These are phyloP conservation scores for Ceryle rudis DNA, from an alignment of 2,797 vertebrate genomes.

Conservation along the genomic window DNA sequence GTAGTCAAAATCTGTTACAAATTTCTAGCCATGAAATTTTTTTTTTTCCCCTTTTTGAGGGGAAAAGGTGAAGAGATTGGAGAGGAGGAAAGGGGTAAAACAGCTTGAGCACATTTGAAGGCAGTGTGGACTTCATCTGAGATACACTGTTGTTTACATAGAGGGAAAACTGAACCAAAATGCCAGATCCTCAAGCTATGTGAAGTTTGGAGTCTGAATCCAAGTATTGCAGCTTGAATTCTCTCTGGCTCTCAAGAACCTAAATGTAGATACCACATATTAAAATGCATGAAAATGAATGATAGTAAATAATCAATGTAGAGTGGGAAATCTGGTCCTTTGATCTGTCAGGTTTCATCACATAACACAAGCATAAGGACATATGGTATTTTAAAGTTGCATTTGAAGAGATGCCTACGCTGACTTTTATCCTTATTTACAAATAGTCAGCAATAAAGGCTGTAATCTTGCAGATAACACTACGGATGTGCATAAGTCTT, in stretches of 20 bases:
- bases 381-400: slow-evolving; percentile 73
- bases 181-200: slow-evolving; percentile 65
- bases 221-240: slow-evolving; percentile 69
- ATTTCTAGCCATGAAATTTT: not conserved
- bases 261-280: slow-evolving; percentile 71
- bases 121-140: slow-evolving; percentile 47
- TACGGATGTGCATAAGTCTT: slow-evolving; percentile 26
- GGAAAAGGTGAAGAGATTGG: slow-evolving; percentile 28
- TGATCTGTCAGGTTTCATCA: slow-evolving; percentile 74
- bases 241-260: slow-evolving; percentile 61
- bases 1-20: slow-evolving; percentile 36
- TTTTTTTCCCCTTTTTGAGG: not conserved
- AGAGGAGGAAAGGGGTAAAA: not conserved
- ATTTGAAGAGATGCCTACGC: slow-evolving; percentile 69
- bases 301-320: slow-evolving; percentile 77
- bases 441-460: slow-evolving; percentile 70
- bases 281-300: slow-evolving; percentile 75
- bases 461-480: slow-evolving; percentile 60
- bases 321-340: slow-evolving; percentile 75
- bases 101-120: slow-evolving; percentile 38
- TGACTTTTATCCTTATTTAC: slow-evolving; percentile 73
- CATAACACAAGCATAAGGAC: slow-evolving; percentile 71
- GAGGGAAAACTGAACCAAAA: slow-evolving; percentile 54
- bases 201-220: slow-evolving; percentile 66
- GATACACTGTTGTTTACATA: slow-evolving; percentile 47